Conservation (phyloP, 2,888 invertebrate species). For the Polyploca ridens region DNA sequence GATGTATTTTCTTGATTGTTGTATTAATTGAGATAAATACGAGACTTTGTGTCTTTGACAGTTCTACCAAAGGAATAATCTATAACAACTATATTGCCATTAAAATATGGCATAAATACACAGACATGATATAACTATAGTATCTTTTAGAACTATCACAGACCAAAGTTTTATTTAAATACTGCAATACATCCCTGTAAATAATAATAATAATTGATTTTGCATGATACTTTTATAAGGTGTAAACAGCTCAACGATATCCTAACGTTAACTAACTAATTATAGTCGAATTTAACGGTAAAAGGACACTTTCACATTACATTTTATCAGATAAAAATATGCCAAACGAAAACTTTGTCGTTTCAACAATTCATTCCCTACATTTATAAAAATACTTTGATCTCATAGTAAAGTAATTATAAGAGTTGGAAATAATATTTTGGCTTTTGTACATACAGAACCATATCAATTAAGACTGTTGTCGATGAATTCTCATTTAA, state of each 20-base stretch:
- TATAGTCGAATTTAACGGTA: conserved; percentile 63
- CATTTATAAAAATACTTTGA: conserved; percentile 37
- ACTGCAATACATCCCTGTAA: conserved; percentile 63
- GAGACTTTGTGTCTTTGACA: conserved; percentile 23
- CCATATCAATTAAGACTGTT: conserved; percentile 69
- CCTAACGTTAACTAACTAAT: conserved; percentile 63
- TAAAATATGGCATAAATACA: background rate
- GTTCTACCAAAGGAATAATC: background rate
- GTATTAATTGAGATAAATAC: conserved; percentile 48
- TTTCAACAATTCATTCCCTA: conserved; percentile 26
- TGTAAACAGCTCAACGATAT: conserved; percentile 77
- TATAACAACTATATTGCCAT: background rate
- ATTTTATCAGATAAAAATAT: conserved; percentile 34
- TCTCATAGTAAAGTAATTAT: conserved; percentile 52
- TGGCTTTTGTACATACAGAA: conserved; percentile 57
- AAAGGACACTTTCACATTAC: conserved; percentile 52
- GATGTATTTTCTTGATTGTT: conserved; percentile 71
- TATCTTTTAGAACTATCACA: conserved; percentile 42
- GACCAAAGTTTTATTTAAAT: conserved; percentile 33
- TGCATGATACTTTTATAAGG: conserved; percentile 73
- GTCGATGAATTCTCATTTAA: conserved; percentile 40
- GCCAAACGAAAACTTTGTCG: conserved; percentile 53
- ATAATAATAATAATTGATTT: conserved; percentile 60
- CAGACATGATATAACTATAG: background rate
- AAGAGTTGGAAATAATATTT: conserved; percentile 44